A percentile compares a stretch with the other conserved stretches of the same genome.
These are phyloP conservation scores for Bombus soroeensis DNA, from an alignment of 1,140 invertebrate species.

Conservation along the genomic window DNA sequence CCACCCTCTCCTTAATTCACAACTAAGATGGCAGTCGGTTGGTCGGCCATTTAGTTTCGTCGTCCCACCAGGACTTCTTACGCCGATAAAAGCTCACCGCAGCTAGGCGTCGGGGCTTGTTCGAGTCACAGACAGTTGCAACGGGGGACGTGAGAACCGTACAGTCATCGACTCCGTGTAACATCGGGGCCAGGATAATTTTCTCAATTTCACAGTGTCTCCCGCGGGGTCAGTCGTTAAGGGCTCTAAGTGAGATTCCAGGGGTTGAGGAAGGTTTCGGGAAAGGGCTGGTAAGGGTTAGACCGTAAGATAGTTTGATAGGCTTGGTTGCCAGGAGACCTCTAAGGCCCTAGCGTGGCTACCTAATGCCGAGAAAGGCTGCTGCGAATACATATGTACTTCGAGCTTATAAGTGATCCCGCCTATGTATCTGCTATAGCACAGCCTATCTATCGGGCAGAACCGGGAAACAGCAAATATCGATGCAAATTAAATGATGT, in stretches of 20 bases:
- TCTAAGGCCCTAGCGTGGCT: constrained; percentile 72
- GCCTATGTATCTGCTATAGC: constrained; percentile 50
- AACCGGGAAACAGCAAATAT: constrained; percentile 42
- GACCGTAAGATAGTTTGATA: constrained; percentile 83
- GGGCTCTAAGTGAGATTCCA: constrained; percentile 81
- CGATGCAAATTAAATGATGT: constrained; percentile 56
- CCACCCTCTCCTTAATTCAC: constrained; percentile 79
- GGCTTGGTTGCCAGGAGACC: constrained; percentile 82
- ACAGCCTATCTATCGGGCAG: constrained; percentile 38
- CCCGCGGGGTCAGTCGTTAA: constrained; percentile 81
- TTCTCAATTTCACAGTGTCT: constrained; percentile 82
- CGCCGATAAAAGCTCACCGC: constrained; percentile 43
- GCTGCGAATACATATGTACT: constrained; percentile 62
- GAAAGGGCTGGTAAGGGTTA: constrained; percentile 73
- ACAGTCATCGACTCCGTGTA: constrained; percentile 74
- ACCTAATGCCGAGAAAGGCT: constrained; percentile 77
- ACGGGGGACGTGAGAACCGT: constrained; percentile 69
- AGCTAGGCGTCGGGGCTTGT: constrained; percentile 24
- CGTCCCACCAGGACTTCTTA: constrained; percentile 56
- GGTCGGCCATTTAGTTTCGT: constrained; percentile 62
- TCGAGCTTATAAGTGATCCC: constrained; percentile 68
- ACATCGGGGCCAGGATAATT: constrained; percentile 79
- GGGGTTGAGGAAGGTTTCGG: constrained; percentile 65
- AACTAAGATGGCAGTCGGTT: constrained; percentile 79
- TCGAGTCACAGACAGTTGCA: constrained; percentile 6